Evolutionary conservation across 2,113 vertebrate genomes (phyloP).

Genomic region (Pimephales promelas): DNA sequence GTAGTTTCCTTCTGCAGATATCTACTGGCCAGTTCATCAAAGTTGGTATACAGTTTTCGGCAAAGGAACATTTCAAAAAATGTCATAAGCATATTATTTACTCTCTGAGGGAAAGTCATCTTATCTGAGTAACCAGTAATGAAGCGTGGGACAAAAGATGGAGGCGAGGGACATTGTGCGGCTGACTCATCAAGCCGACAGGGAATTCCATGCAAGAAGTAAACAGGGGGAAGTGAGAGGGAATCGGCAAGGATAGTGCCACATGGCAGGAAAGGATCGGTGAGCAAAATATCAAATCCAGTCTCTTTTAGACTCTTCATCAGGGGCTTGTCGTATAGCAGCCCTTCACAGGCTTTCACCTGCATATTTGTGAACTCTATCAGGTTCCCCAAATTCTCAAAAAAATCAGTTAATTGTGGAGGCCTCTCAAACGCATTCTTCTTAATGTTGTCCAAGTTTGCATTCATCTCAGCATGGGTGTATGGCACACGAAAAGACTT

Average conservation of each 20-base stretch:
- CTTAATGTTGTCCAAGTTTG: not conserved
- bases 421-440: not conserved
- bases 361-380: conserved; percentile 63
- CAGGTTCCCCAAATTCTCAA: conserved; percentile 56
- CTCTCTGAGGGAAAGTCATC: conserved; percentile 81
- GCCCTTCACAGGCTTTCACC: conserved; percentile 61
- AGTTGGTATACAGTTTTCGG: conserved; percentile 49
- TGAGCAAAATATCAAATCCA: conserved; percentile 81
- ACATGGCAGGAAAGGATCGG: conserved; percentile 82
- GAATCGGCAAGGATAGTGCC: conserved; percentile 78
- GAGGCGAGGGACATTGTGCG: conserved; percentile 76
- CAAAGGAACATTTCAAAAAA: conserved; percentile 60
- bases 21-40: conserved; percentile 68
- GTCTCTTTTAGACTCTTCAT: conserved; percentile 70
- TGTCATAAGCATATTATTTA: conserved; percentile 75
- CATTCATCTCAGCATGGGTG: conserved; percentile 64
- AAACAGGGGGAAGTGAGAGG: conserved; percentile 81
- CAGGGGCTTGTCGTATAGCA: conserved; percentile 73
- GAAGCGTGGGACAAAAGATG: conserved; percentile 75
- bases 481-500: conserved; percentile 69
- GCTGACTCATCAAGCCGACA: conserved; percentile 74
- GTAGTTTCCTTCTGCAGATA: conserved; percentile 72
- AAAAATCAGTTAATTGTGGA: conserved; percentile 33
- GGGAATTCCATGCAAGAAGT: conserved; percentile 76
- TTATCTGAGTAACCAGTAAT: conserved; percentile 62